These are phyloP conservation scores for Uromys caudimaculatus DNA, from an alignment of 2,797 vertebrate genomes.

Conservation along the genomic window DNA sequence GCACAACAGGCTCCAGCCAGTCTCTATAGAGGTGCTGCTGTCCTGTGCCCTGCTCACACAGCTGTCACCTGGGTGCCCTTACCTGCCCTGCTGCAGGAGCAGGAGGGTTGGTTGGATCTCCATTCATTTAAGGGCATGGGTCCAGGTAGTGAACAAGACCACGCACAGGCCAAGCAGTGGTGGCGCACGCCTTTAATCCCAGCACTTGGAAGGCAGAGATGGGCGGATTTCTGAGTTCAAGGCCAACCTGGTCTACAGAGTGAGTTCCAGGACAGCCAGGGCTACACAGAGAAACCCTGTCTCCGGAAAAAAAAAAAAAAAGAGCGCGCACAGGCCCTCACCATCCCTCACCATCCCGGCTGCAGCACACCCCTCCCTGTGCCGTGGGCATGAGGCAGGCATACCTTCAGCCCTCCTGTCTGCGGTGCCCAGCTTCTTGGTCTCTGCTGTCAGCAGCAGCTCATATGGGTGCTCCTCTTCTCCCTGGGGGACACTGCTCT, in stretches of 20 bases:
- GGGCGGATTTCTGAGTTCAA: too few relatives aligned
- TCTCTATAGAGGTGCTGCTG: neutral
- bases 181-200: too few relatives aligned
- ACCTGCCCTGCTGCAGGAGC: neutral
- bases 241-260: too few relatives aligned
- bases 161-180: too few relatives aligned
- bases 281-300: too few relatives aligned
- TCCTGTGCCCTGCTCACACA: neutral
- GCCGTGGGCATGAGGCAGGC: fast-evolving
- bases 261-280: too few relatives aligned
- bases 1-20: neutral
- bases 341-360: neutral
- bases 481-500: conserved; percentile 87
- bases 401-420: conserved; percentile 88
- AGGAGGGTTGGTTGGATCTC: neutral
- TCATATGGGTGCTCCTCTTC: conserved; percentile 97
- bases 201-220: too few relatives aligned
- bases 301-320: too few relatives aligned
- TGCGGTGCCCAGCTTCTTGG: conserved; percentile 89
- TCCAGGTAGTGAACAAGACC: neutral
- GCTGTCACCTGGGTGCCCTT: neutral
- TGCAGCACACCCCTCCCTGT: neutral
- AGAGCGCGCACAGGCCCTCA: neutral
- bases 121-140: neutral
- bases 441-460: conserved; percentile 94